Evolutionary conservation across 2,888 invertebrate species (phyloP).

Genomic region (Pheosia gnoma): DNA sequence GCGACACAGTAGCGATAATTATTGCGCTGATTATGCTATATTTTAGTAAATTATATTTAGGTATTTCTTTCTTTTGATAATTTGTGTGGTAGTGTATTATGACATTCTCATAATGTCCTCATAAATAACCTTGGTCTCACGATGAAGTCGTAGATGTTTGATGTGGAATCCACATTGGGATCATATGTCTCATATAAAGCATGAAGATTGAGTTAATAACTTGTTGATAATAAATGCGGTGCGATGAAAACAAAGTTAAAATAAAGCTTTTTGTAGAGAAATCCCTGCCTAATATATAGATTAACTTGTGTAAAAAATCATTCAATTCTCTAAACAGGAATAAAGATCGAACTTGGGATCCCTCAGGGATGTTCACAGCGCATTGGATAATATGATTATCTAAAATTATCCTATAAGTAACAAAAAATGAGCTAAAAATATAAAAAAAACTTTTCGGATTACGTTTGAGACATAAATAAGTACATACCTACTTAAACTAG

Average conservation of each 20-base stretch:
- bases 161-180: too few species aligned
- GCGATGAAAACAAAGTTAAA: too few species aligned
- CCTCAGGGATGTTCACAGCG: background rate
- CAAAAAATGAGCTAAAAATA: too few species aligned
- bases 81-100: background rate
- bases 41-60: background rate
- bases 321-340: background rate
- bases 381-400: background rate
- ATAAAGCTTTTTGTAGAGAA: too few species aligned
- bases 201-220: too few species aligned
- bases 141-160: too few species aligned
- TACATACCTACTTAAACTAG: background rate
- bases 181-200: too few species aligned
- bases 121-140: too few species aligned
- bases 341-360: background rate
- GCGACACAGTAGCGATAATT: conserved; percentile 19
- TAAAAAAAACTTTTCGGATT: too few species aligned
- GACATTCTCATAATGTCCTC: too few species aligned
- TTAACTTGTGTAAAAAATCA: background rate
- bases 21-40: conserved; percentile 19
- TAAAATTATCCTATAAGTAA: background rate
- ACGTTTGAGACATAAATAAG: background rate
- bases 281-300: too few species aligned
- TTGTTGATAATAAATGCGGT: too few species aligned
- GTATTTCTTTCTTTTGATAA: background rate